phyloP scores from a whole-genome alignment of 2,797 vertebrate genomes.

The Poecile montanus region DNA sequence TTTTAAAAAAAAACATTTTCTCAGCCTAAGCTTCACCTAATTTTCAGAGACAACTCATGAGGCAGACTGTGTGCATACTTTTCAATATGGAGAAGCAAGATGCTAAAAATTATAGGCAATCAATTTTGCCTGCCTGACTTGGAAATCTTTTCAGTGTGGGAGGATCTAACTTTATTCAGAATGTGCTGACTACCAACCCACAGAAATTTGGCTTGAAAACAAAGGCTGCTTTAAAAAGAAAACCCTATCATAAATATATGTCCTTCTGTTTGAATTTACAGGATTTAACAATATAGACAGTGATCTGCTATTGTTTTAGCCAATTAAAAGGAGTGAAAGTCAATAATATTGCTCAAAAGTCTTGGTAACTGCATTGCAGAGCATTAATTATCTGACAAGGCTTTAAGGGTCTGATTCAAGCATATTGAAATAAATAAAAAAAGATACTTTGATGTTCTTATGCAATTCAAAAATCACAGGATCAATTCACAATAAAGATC shows the following conservation, averaged over 20 bases:
- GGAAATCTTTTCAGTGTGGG: neutral
- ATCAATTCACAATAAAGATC: constrained; percentile 8
- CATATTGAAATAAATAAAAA: neutral
- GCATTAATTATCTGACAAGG: neutral
- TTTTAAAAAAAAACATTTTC: neutral
- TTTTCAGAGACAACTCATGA: neutral
- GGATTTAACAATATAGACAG: neutral
- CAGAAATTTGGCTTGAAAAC: neutral
- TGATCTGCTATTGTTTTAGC: neutral
- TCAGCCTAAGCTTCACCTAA: neutral
- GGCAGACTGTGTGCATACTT: neutral
- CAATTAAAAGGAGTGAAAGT: neutral
- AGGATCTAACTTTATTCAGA: neutral
- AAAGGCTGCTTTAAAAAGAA: neutral
- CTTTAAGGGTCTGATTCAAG: neutral
- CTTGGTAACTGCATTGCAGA: neutral
- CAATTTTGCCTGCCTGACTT: neutral
- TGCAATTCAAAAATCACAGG: neutral
- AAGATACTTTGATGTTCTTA: neutral
- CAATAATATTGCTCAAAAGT: neutral
- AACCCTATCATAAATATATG: neutral
- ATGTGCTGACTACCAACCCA: neutral
- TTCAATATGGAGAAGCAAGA: neutral
- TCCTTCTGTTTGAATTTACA: neutral
- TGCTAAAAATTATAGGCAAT: neutral